Evolutionary conservation across 2,888 invertebrate species (phyloP).

Genomic region (Leucania comma): DNA sequence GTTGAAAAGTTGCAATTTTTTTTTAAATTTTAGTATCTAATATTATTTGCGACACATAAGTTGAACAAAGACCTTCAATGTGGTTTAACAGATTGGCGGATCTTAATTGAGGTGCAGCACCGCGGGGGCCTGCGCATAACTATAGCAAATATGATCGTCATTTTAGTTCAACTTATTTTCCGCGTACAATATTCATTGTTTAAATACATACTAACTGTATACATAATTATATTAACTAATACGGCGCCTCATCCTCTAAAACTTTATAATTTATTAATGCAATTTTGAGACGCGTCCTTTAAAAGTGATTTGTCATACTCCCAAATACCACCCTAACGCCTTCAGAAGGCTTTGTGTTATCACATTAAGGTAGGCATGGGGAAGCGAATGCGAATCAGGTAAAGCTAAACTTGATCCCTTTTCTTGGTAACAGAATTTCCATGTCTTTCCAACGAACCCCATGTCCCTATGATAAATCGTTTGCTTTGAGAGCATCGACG

Average conservation of each 20-base stretch:
- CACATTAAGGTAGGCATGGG: conserved; percentile 55
- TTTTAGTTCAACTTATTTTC: no score
- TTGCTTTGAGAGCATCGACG: conserved; percentile 43
- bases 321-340: conserved; percentile 30
- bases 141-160: no score
- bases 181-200: no score
- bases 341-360: conserved; percentile 62
- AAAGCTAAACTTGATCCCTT: conserved; percentile 72
- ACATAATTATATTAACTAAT: background rate
- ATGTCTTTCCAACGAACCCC: conserved; percentile 60
- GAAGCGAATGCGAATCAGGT: conserved; percentile 67
- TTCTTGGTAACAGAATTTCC: conserved; percentile 74
- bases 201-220: background rate
- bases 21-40: no score
- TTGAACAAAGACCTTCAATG: no score
- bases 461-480: conserved; percentile 61
- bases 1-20: no score
- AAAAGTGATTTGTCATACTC: conserved; percentile 48
- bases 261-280: conserved; percentile 31
- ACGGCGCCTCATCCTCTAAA: background rate
- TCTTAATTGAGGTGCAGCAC: no score
- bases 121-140: no score
- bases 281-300: conserved; percentile 26
- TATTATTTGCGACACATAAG: no score
- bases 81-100: no score